Base-by-base conservation (phyloP, 1,140 invertebrate species). In the Hetaerina americana region DNA sequence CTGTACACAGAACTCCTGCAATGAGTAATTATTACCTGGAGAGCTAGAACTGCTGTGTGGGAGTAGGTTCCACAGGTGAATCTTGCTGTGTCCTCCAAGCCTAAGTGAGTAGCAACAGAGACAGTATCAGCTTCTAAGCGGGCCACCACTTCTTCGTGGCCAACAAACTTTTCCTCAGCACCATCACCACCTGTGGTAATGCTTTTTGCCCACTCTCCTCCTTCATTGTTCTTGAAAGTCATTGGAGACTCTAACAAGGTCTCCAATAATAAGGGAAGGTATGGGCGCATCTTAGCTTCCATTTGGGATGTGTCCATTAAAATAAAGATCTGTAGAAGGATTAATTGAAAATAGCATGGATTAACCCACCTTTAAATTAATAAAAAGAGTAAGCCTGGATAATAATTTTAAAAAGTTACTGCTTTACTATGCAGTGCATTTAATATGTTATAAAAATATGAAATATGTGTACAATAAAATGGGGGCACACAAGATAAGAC, bases 91-190 rank as follows among this genome's bases (percentile, higher is more conserved):
- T 78, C 78, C 12, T 84, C 82, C 28, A 90, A 78, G 12, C 92
- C 91, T 5, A 93, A 78, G n/a, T 81, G 78, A 28, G 83, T 82
- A n/a, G 76, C 78, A 75, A 82, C 83, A 25, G 79, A 79, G 24
- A 92, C 83, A 0, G 90, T 92, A 76, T 94, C 90, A 70, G 84
- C 82, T 77, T 92, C 89, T 5, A 93, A 83, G 78, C 89, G 84
- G 0, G 87, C 83, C n/a, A 95, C 88, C 26, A 95, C 85, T 10
- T 89, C 83, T 77, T 93, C 88, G 79, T 92, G 88, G 0, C 87
- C 84, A 5, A 90, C 81, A 5, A 88, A 73, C 77, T 82, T 78
- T 57, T 57, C 22, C n/a, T n/a, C n/a, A n/a, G n/a, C n/a, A 66
- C 80, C 82, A 76, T 87, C 85, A 24, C 84, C 81, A 57, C 2